These are phyloP conservation scores for Venustaconcha ellipsiformis DNA, from an alignment of 1,140 invertebrate genomes.

Conservation along the genomic window DNA sequence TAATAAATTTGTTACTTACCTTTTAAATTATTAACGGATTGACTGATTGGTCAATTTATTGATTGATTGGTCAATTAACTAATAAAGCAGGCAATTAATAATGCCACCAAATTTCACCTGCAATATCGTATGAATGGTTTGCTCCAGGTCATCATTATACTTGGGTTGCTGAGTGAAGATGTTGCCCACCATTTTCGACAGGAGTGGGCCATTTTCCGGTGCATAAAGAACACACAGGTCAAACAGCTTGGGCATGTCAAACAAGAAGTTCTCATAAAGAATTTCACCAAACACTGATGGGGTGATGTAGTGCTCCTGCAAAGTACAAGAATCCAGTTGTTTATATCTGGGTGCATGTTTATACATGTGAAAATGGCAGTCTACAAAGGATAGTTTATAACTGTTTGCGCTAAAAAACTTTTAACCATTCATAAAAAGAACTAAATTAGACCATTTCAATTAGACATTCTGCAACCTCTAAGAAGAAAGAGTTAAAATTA, in stretches of 20 bases:
- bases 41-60: not conserved
- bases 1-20: too few species aligned
- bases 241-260: constrained; percentile 84
- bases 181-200: constrained; percentile 76
- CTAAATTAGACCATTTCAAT: too few species aligned
- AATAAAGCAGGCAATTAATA: not conserved
- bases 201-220: constrained; percentile 73
- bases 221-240: constrained; percentile 83
- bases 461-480: too few species aligned
- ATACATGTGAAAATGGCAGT: too few species aligned
- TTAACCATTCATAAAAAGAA: too few species aligned
- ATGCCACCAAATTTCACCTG: constrained; percentile 49
- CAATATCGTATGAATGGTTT: constrained; percentile 70
- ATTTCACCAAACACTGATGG: constrained; percentile 77
- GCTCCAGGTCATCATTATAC: constrained; percentile 78
- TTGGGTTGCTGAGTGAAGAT: constrained; percentile 79
- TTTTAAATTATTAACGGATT: too few species aligned
- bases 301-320: constrained; percentile 76
- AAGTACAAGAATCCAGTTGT: constrained; percentile 34
- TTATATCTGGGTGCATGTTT: not conserved
- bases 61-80: not conserved
- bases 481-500: too few species aligned
- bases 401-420: too few species aligned
- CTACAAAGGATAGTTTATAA: too few species aligned
- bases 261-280: constrained; percentile 83